Base-by-base conservation (phyloP, 2,888 invertebrate species). In the Ophioninae sp. region DNA sequence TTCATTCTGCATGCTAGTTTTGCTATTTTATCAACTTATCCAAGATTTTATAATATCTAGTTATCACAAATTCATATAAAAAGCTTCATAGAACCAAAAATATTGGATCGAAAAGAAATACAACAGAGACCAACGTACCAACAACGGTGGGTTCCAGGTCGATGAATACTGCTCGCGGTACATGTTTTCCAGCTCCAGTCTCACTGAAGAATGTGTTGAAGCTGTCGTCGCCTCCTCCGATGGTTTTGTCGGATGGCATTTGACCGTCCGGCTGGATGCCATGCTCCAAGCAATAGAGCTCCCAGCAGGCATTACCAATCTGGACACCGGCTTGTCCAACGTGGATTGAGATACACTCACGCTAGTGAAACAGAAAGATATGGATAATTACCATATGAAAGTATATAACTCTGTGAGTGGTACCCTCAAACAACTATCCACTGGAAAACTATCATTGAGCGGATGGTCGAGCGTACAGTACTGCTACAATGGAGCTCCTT, bases 101-200 rank as follows among this genome's bases (percentile, higher is more conserved):
- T 50, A 17, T 3, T 59, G 20, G 1, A 56, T 56, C 7, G 57
- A 57, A 3, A 3, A 62, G 23, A 17, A 23, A 23, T 0, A 13
- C 2, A 7, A 59, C 2, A 59, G 20, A 59, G 8, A 20, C 7
- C 8, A 65, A 74, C 79, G 20, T 79, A 96, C 97, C 96, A 67
- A 98, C 97, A 50, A 98, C 98, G 86, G 98, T 98, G 75, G 98
- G 98, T 92, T 98, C 98, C 90, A 98, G 94, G 91, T 98, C 98
- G 8, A 98, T 97, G 90, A 98, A 97, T 56, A 98, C 96, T 0
- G 96, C 97, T 75, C 98, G 94, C 0, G 98, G 97, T 50, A 98
- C 97, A 89, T 98, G 97, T 92, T 98, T 96, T 44, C 96, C 96
- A 0, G 96, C 94, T 44, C 95, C 95, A n/a, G 96, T 96, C 90